Evolutionary conservation across 2,797 vertebrate species (phyloP).

Genomic region (Oceanodroma leucorhoa): DNA sequence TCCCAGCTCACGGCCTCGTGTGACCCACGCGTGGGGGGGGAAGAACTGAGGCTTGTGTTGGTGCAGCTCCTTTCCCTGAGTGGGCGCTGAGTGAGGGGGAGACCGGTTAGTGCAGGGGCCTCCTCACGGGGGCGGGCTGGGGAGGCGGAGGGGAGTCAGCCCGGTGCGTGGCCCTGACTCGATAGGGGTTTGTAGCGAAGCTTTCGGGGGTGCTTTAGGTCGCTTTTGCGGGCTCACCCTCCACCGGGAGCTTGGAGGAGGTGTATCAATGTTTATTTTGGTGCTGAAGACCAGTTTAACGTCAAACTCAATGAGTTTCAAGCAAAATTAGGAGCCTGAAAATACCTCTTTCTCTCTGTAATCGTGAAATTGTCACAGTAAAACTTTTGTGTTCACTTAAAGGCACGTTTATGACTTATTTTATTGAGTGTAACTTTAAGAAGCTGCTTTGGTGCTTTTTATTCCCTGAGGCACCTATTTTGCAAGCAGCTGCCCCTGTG

Average conservation of each 20-base stretch:
- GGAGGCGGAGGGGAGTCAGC: accelerated
- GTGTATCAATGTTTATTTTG: accelerated
- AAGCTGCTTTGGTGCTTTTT: neutral
- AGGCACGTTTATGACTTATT: accelerated
- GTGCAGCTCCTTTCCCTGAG: accelerated
- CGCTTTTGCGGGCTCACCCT: neutral
- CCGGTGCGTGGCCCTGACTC: accelerated
- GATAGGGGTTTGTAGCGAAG: accelerated
- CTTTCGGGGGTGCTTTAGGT: accelerated
- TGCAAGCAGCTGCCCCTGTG: neutral
- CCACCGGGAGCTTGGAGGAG: neutral
- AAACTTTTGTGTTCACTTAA: accelerated
- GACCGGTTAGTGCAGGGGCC: accelerated
- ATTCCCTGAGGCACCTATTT: accelerated
- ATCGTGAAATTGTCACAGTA: accelerated
- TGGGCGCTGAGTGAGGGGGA: neutral
- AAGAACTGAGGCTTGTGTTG: accelerated
- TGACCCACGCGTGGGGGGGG: accelerated
- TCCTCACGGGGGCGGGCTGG: neutral
- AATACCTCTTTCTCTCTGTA: neutral
- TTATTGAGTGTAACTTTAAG: neutral
- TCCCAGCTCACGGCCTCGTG: accelerated
- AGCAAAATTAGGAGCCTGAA: neutral
- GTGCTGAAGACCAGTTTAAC: neutral
- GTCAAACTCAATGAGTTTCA: neutral